A percentile compares a stretch with the other conserved stretches of the same genome.
phyloP scores from a whole-genome alignment of 2,113 vertebrate species.

The Urocitellus parryii region DNA sequence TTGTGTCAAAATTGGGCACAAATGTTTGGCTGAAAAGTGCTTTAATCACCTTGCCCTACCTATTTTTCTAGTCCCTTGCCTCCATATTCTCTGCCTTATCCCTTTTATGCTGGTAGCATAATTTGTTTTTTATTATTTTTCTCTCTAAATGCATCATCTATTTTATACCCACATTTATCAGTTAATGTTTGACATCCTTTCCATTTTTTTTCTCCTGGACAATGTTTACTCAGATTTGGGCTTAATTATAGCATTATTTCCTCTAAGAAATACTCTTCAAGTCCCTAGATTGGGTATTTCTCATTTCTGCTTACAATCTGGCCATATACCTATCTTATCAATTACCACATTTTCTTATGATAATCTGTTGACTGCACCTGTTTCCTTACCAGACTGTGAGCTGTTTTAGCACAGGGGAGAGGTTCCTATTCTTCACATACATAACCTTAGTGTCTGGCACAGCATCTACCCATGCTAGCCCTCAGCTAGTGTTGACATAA shows the following conservation, averaged over 20 bases:
- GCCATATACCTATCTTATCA: neutral
- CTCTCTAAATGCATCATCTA: neutral
- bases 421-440: neutral
- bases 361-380: neutral
- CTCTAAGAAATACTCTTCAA: neutral
- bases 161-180: neutral
- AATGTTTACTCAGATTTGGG: neutral
- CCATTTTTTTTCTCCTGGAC: neutral
- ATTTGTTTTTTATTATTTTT: neutral
- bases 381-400: neutral
- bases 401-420: neutral
- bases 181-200: neutral
- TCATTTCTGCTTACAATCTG: neutral
- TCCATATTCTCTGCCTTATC: neutral
- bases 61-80: neutral
- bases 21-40: neutral
- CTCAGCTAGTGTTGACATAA: neutral
- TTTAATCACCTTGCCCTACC: neutral
- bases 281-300: neutral
- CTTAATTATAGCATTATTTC: neutral
- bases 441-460: neutral
- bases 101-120: neutral
- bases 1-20: neutral
- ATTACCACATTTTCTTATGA: slow-evolving; percentile 11
- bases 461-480: neutral